Evolutionary conservation across 2,888 invertebrate genomes (phyloP).

Genomic region (Branchellion lobata): DNA sequence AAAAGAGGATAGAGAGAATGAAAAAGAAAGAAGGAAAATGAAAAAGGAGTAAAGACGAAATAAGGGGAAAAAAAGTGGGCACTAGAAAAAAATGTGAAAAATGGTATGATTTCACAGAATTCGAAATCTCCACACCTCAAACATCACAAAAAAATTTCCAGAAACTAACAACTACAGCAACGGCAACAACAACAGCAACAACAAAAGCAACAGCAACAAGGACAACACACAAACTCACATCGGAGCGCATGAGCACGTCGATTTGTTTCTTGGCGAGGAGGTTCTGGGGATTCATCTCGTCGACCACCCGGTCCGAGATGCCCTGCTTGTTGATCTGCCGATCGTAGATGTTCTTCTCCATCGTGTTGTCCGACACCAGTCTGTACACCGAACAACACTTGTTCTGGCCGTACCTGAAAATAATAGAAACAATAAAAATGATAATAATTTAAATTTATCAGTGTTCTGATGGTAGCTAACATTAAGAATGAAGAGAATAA

Average conservation of each 20-base stretch:
- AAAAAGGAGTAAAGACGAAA: no score
- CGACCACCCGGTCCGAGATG: conserved; percentile 95
- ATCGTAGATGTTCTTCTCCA: conserved; percentile 97
- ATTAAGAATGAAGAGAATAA: no score
- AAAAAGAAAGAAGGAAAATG: no score
- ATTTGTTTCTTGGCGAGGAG: conserved; percentile 64
- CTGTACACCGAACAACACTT: conserved; percentile 94
- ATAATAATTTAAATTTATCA: no score
- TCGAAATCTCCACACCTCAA: background rate
- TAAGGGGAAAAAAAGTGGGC: no score
- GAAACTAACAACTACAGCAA: background rate
- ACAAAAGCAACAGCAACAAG: background rate
- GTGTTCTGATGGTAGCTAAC: no score
- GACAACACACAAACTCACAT: conserved; percentile 59
- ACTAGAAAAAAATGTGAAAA: no score
- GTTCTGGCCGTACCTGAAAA: conserved; percentile 79
- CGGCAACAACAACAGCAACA: background rate
- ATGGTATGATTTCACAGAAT: no score
- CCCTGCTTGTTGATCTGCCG: conserved; percentile 97
- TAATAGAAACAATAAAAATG: background rate
- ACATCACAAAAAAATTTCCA: background rate
- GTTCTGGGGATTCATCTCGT: conserved; percentile 95
- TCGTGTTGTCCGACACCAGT: conserved; percentile 90
- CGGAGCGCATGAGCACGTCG: conserved; percentile 76
- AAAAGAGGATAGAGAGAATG: no score